Percentiles rank a stretch among this genome's conserved stretches.
These are phyloP conservation scores for Aelia acuminata DNA, from an alignment of 2,888 invertebrate species.

Conservation along the genomic window DNA sequence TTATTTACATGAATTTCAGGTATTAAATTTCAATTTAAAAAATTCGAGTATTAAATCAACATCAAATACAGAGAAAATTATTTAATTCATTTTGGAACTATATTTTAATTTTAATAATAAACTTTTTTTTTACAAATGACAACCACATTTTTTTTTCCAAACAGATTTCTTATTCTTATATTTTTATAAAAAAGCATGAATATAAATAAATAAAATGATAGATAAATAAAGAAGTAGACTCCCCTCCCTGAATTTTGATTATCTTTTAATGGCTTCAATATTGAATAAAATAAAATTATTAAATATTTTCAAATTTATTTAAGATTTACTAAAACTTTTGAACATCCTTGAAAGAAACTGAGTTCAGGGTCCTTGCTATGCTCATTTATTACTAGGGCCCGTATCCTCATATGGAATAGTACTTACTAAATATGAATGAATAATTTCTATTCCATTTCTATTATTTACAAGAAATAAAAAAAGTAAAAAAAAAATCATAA, in stretches of 20 bases:
- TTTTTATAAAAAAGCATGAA: too few species aligned
- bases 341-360: not conserved
- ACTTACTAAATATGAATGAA: not conserved
- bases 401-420: constrained; percentile 5
- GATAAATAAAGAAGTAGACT: not conserved
- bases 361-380: not conserved
- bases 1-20: too few species aligned
- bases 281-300: not conserved
- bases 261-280: not conserved
- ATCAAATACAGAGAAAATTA: too few species aligned
- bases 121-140: too few species aligned
- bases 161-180: too few species aligned
- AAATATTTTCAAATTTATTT: not conserved
- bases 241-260: not conserved
- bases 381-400: not conserved
- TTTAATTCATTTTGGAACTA: too few species aligned
- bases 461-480: constrained; percentile 1
- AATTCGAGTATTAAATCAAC: too few species aligned
- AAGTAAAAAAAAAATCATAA: not conserved
- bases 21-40: too few species aligned
- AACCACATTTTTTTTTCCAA: too few species aligned
- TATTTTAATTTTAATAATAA: too few species aligned
- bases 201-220: too few species aligned
- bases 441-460: not conserved
- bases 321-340: not conserved